Percentiles rank a stretch among this genome's conserved stretches.
Evolutionary conservation across 1,140 invertebrate species (phyloP).

Genomic region (Lordiphosa collinella): DNA sequence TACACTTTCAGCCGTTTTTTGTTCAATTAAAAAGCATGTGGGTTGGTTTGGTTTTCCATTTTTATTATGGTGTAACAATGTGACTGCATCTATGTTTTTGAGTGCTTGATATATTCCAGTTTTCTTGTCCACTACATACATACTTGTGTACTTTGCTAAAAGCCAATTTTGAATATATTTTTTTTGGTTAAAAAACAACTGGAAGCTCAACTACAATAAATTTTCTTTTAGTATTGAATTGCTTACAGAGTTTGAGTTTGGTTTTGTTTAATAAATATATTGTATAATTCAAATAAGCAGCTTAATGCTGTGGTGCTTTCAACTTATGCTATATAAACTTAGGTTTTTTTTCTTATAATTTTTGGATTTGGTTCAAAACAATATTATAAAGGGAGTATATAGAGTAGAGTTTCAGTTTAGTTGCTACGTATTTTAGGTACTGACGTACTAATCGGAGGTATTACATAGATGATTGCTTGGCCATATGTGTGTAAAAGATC

Average conservation of each 20-base stretch:
- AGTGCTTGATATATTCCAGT: conserved; percentile 47
- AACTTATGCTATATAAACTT: conserved; percentile 46
- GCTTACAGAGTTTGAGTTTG: conserved; percentile 46
- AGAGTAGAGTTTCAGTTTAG: conserved; percentile 21
- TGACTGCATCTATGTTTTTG: conserved; percentile 51
- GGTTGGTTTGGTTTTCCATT: conserved; percentile 21
- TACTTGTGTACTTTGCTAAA: conserved; percentile 33
- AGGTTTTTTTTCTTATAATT: conserved; percentile 41
- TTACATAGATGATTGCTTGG: conserved; percentile 64
- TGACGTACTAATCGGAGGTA: conserved; percentile 67
- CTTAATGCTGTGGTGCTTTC: conserved; percentile 39
- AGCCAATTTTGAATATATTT: conserved; percentile 49
- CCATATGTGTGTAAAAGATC: conserved; percentile 27
- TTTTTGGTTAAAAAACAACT: conserved; percentile 36
- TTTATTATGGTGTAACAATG: conserved; percentile 64
- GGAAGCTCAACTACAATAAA: conserved; percentile 34
- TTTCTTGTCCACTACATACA: conserved; percentile 25
- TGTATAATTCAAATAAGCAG: conserved; percentile 35
- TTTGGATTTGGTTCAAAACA: conserved; percentile 16
- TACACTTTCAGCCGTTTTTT: too few relatives aligned
- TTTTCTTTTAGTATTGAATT: conserved; percentile 50
- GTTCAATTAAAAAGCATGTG: not conserved
- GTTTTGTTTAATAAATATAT: conserved; percentile 38
- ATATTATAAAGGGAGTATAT: conserved; percentile 25
- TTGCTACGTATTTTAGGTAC: conserved; percentile 60